Percentiles rank a stretch among this genome's conserved stretches.
Evolutionary conservation across 2,113 vertebrate species (phyloP).

Genomic region (Sminthopsis crassicaudata): DNA sequence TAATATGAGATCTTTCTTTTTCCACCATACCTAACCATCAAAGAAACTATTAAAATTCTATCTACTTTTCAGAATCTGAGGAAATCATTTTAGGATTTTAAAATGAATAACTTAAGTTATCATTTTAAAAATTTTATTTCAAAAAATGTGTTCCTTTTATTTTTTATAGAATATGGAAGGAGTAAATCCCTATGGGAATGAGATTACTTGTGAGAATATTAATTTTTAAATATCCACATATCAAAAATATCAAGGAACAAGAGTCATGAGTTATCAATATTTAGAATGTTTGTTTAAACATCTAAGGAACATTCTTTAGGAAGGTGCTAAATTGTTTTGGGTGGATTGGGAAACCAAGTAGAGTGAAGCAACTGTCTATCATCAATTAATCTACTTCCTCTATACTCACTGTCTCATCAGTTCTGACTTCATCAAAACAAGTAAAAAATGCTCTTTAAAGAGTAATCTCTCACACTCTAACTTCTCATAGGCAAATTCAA

Average conservation of each 20-base stretch:
- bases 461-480: neutral
- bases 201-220: neutral
- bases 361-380: neutral
- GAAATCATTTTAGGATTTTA: neutral
- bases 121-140: neutral
- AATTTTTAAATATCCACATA: neutral
- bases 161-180: neutral
- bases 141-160: neutral
- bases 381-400: neutral
- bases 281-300: neutral
- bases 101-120: neutral
- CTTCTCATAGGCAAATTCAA: neutral
- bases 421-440: neutral
- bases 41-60: neutral
- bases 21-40: fast-evolving
- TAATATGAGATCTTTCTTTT: neutral
- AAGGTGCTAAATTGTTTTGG: neutral
- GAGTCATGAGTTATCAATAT: neutral
- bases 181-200: neutral
- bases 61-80: neutral
- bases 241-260: too few species aligned
- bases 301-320: neutral
- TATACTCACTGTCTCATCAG: neutral
- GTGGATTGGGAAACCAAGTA: neutral
- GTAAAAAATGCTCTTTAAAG: neutral